Evolutionary conservation across 1,140 invertebrate species (phyloP).

Genomic region (Aethina tumida): DNA sequence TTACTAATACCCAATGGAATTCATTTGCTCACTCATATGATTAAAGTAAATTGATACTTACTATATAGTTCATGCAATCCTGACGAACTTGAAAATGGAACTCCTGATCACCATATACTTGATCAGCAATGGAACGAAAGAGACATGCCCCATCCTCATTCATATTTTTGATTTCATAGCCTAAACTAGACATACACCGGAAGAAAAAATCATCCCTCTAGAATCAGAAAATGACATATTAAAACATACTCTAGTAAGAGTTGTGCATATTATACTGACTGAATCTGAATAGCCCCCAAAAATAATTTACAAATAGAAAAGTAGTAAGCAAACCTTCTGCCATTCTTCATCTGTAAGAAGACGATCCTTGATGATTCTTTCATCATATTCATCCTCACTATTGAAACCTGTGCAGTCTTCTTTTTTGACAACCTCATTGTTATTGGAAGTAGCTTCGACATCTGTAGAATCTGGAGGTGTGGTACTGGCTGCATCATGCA

Average conservation of each 20-base stretch:
- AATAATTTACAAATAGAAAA: too few relatives aligned
- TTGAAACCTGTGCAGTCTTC: conserved; percentile 35
- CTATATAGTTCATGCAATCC: conserved; percentile 91
- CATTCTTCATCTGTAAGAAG: conserved; percentile 33
- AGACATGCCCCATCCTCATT: conserved; percentile 89
- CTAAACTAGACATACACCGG: conserved; percentile 61
- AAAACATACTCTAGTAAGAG: neutral
- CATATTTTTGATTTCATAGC: conserved; percentile 80
- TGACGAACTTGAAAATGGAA: conserved; percentile 79
- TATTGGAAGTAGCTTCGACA: conserved; percentile 23
- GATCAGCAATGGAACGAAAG: conserved; percentile 85
- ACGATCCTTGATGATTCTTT: conserved; percentile 22
- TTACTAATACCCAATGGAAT: too few relatives aligned
- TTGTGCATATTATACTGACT: too few relatives aligned
- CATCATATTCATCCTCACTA: conserved; percentile 36
- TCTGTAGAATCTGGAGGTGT: conserved; percentile 15
- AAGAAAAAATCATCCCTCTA: conserved; percentile 46
- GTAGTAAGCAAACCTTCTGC: conserved; percentile 25
- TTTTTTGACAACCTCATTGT: conserved; percentile 22
- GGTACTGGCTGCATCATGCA: conserved; percentile 19
- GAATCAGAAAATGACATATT: conserved; percentile 13
- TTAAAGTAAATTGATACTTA: conserved; percentile 39
- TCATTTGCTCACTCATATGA: too few relatives aligned
- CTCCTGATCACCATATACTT: conserved; percentile 89
- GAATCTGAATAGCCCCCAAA: too few relatives aligned